Base-by-base conservation (phyloP, 1,140 invertebrate genomes). In the Heliconius himera region DNA sequence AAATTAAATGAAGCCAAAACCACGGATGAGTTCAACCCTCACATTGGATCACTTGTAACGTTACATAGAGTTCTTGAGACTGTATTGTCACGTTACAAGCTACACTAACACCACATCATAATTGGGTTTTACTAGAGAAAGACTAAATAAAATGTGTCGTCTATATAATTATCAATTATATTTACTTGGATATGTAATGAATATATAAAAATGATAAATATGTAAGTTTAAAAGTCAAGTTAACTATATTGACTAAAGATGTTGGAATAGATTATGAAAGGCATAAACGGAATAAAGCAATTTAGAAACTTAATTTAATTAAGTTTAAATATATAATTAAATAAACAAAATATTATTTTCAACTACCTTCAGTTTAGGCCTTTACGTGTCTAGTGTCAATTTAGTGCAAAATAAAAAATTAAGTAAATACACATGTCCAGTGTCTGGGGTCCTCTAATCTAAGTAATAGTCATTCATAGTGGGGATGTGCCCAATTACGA, bases 1-100 rank as follows among this genome's bases (percentile, higher is more conserved):
- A 89, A 90, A 88, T 88, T 88, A 91, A 91, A 93, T 94, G 93
- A 94, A 94, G 93, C 93, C 93, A 94, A 94, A 93, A 94, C 93
- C 93, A 93, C 93, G 91, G 82, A 93, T 94, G 93, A 92, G 84
- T 87, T 87, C 87, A 86, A 84, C 85, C 85, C 76, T 74, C 76
- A 73, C 82, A 70, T 60, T 29, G 11, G 1, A 49, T 36, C 56
- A 77, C 20, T 51, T 70, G 54, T 73, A 81, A 54, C 49, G 2
- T 46, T 74, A 75, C 70, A 74, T 49, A 75, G 16, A 54, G 36
- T 70, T 4, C 5, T 13, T 51, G 22, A 66, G 11, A 78, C 49
- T 72, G 18, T 49, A 72, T 36, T 33, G 18, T 38, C 72, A 38
- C 38, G 46, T 46, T 81, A 77, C 77, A 78, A 49, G 60, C 22